These are phyloP conservation scores for Pangasius larnaudii DNA, from an alignment of 2,797 vertebrate species.

Conservation along the genomic window DNA sequence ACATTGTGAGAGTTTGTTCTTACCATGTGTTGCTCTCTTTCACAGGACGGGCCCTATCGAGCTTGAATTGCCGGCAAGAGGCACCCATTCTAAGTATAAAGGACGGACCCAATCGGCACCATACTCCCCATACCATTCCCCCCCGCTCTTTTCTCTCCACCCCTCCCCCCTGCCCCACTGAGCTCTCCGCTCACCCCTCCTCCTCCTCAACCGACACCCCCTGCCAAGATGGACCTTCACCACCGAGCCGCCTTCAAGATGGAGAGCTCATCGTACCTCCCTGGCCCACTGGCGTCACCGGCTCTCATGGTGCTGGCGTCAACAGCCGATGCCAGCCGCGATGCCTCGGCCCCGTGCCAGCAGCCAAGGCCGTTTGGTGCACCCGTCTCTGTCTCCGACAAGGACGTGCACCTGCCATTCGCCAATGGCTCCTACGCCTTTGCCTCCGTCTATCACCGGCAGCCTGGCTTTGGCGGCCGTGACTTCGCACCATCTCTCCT, in stretches of 20 bases:
- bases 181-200: constrained; percentile 59
- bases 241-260: constrained; percentile 99
- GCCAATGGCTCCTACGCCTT: constrained; percentile 98
- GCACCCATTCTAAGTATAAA: constrained; percentile 38
- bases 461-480: constrained; percentile 94
- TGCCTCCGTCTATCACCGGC: constrained; percentile 98
- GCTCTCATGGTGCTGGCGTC: constrained; percentile 98
- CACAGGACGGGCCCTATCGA: constrained; percentile 55
- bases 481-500: constrained; percentile 97
- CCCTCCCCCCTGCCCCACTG: constrained; percentile 53
- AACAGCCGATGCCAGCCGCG: constrained; percentile 95
- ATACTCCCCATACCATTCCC: constrained; percentile 56
- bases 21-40: constrained; percentile 29
- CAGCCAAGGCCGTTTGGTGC: constrained; percentile 96
- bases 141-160: constrained; percentile 59
- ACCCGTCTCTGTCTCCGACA: constrained; percentile 89
- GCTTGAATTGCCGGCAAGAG: constrained; percentile 53
- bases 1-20: constrained; percentile 7
- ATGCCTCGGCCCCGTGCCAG: constrained; percentile 96
- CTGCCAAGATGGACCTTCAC: constrained; percentile 94
- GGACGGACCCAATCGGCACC: constrained; percentile 50
- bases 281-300: constrained; percentile 95
- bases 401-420: constrained; percentile 97
- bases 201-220: constrained; percentile 58
- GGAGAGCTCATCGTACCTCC: constrained; percentile 99